Evolutionary conservation across 1,140 invertebrate genomes (phyloP).

Genomic region (Apis mellifera): DNA sequence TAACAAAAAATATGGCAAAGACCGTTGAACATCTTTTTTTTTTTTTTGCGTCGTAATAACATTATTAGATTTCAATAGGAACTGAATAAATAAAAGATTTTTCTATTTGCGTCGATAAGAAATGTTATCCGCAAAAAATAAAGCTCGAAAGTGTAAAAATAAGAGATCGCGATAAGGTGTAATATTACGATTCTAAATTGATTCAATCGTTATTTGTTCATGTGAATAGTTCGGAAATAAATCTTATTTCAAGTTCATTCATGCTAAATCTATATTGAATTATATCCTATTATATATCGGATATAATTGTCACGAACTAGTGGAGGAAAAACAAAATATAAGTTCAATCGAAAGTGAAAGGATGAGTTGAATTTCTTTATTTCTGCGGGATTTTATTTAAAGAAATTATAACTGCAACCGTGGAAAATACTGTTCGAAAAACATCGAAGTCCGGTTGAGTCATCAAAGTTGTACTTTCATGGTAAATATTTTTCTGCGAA

Average conservation of each 20-base stretch:
- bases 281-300: not conserved
- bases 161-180: not conserved
- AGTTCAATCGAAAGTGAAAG: not conserved
- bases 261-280: not conserved
- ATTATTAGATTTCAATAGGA: not conserved
- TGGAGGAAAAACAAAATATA: not conserved
- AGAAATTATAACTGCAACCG: not conserved
- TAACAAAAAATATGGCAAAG: not conserved
- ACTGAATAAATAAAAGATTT: not conserved
- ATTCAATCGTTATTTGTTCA: constrained; percentile 7
- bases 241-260: constrained; percentile 7
- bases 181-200: not conserved
- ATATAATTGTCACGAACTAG: not conserved
- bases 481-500: not conserved
- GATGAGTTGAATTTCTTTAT: not conserved
- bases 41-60: not conserved
- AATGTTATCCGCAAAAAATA: not conserved
- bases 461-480: not conserved
- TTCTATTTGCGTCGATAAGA: not conserved
- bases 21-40: not conserved
- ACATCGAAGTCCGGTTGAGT: not conserved
- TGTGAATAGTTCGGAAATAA: not conserved
- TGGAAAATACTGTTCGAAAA: not conserved
- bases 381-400: not conserved
- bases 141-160: not conserved